phyloP scores from a whole-genome alignment of 2,888 invertebrate species.

The Ectemnius cavifrons region DNA sequence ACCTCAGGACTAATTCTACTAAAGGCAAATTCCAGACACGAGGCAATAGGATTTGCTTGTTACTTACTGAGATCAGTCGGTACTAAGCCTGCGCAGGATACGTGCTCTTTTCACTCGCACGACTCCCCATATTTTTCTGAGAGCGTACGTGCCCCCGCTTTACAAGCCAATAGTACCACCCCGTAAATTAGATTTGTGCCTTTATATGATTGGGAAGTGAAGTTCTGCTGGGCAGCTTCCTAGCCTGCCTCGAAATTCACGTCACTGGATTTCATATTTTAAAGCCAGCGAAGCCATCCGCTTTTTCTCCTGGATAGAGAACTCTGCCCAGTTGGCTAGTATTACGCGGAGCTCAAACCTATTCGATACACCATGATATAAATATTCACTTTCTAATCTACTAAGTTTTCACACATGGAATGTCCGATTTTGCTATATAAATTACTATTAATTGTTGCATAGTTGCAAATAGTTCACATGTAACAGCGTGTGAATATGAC shows the following conservation, averaged over 20 bases:
- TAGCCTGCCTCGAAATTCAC: conserved; percentile 17
- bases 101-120: neutral
- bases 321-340: neutral
- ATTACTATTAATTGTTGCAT: too few relatives aligned
- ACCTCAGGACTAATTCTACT: too few relatives aligned
- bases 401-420: too few relatives aligned
- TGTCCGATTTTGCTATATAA: too few relatives aligned
- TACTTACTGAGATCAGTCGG: too few relatives aligned
- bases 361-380: too few relatives aligned
- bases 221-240: conserved; percentile 14
- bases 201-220: conserved; percentile 41
- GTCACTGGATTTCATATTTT: conserved; percentile 25
- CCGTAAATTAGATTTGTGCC: conserved; percentile 37
- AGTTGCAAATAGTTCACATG: too few relatives aligned
- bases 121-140: conserved; percentile 25
- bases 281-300: neutral
- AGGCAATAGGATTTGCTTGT: too few relatives aligned
- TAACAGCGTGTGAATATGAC: too few relatives aligned
- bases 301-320: neutral
- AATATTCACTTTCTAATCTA: too few relatives aligned
- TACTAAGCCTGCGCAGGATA: neutral
- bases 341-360: too few relatives aligned
- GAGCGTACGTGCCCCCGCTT: conserved; percentile 25
- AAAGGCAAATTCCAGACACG: too few relatives aligned
- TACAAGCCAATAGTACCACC: conserved; percentile 13